These are phyloP conservation scores for Isotomurus palustris DNA, from an alignment of 2,888 invertebrate species.

Conservation along the genomic window DNA sequence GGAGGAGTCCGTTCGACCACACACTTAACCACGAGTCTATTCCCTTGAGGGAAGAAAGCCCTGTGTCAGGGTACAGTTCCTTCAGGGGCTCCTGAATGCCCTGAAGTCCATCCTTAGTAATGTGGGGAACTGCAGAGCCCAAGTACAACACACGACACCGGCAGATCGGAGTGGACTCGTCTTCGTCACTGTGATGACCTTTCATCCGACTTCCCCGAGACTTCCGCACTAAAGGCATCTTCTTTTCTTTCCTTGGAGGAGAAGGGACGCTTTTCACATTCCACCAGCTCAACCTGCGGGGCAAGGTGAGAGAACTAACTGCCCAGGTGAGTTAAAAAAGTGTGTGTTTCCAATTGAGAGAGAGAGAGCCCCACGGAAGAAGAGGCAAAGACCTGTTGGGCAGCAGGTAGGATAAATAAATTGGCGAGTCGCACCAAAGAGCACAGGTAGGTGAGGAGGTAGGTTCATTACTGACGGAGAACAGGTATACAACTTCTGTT, in stretches of 20 bases:
- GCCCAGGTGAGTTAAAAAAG: too few species aligned
- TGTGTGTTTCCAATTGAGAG: too few species aligned
- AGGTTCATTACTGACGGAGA: constrained; percentile 7
- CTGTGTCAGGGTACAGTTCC: constrained; percentile 92
- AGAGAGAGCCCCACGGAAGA: too few species aligned
- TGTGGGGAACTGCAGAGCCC: constrained; percentile 92
- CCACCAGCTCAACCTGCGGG: too few species aligned
- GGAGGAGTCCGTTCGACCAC: constrained; percentile 89
- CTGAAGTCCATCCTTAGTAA: constrained; percentile 95
- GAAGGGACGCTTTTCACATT: too few species aligned
- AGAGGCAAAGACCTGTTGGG: too few species aligned
- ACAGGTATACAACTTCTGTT: constrained; percentile 1
- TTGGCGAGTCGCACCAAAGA: too few species aligned
- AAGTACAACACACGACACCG: constrained; percentile 94
- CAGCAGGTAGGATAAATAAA: too few species aligned
- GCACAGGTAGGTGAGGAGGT: not conserved
- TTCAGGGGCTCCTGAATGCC: constrained; percentile 95
- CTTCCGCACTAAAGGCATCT: constrained; percentile 46
- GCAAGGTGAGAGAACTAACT: too few species aligned
- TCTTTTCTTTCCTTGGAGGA: not conserved
- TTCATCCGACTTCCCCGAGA: constrained; percentile 31
- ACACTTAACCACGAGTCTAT: constrained; percentile 96
- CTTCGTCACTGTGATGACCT: constrained; percentile 51
- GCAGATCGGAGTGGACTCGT: constrained; percentile 84
- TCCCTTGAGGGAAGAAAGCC: constrained; percentile 79